Conservation (phyloP, 1,140 invertebrate genomes). For the Anastrepha ludens region DNA sequence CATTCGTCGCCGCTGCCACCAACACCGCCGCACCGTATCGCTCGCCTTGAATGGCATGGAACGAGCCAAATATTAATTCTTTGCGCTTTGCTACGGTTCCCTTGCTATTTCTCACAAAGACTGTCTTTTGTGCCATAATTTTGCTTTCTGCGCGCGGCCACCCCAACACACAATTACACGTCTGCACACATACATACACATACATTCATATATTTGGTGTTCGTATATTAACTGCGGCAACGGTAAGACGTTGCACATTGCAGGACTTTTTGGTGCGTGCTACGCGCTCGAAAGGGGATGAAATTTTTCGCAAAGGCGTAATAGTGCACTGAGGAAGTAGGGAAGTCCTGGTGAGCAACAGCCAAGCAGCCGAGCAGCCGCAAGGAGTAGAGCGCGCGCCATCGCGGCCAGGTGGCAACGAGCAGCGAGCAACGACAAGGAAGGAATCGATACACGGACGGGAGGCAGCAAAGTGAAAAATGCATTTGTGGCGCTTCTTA, state of each 20-base stretch:
- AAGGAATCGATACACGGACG: background rate
- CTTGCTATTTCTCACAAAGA: conserved; percentile 13
- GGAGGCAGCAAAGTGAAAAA: background rate
- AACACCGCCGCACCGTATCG: background rate
- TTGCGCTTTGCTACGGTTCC: conserved; percentile 43
- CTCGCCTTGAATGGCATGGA: background rate
- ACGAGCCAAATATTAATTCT: conserved; percentile 52
- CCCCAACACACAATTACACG: background rate
- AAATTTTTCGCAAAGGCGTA: conserved; percentile 38
- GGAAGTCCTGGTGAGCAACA: conserved; percentile 17
- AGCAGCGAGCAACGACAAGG: background rate
- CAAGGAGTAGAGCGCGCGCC: conserved; percentile 43
- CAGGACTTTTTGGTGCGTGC: conserved; percentile 47
- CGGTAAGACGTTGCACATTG: conserved; percentile 22
- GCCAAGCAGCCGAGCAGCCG: background rate
- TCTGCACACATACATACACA: too few species aligned
- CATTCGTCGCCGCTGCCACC: background rate
- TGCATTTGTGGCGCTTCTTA: conserved; percentile 43
- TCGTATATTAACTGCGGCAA: background rate
- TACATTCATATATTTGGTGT: too few species aligned
- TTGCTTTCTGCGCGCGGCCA: background rate
- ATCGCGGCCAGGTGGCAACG: conserved; percentile 21
- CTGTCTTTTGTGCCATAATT: background rate
- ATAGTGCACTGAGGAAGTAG: conserved; percentile 22
- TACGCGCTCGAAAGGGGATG: conserved; percentile 9